phyloP scores from a whole-genome alignment of 1,140 invertebrate species.

The Ceratosolen solmsi region DNA sequence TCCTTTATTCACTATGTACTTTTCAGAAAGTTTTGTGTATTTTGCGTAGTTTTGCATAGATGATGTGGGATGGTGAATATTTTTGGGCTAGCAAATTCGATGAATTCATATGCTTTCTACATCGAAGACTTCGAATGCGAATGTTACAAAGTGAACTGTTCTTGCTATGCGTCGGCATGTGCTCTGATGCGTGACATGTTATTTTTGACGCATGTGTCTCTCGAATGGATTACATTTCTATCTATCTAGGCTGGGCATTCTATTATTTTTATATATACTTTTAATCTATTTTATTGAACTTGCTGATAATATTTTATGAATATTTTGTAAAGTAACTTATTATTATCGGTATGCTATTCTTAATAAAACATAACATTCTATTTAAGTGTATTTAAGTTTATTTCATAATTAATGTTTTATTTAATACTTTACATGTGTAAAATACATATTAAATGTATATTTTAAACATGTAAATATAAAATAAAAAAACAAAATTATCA shows the following conservation, averaged over 20 bases:
- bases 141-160: neutral
- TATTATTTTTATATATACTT: neutral
- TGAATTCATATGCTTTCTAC: conserved; percentile 36
- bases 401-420: no score
- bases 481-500: no score
- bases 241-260: neutral
- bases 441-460: no score
- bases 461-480: no score
- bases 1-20: conserved; percentile 32
- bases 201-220: neutral
- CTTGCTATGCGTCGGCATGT: neutral
- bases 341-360: no score
- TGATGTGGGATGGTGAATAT: neutral
- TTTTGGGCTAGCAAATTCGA: conserved; percentile 30
- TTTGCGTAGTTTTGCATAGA: neutral
- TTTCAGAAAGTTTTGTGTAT: conserved; percentile 36
- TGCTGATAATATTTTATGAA: no score
- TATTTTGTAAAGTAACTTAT: no score
- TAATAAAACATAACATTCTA: no score
- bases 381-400: no score
- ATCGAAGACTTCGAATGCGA: neutral
- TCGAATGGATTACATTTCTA: neutral
- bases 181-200: neutral
- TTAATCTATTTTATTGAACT: no score
- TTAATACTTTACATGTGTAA: no score